Percentiles rank a stretch among this genome's conserved stretches.
Conservation (phyloP, 2,113 vertebrate genomes). For the Hucho hucho region DNA sequence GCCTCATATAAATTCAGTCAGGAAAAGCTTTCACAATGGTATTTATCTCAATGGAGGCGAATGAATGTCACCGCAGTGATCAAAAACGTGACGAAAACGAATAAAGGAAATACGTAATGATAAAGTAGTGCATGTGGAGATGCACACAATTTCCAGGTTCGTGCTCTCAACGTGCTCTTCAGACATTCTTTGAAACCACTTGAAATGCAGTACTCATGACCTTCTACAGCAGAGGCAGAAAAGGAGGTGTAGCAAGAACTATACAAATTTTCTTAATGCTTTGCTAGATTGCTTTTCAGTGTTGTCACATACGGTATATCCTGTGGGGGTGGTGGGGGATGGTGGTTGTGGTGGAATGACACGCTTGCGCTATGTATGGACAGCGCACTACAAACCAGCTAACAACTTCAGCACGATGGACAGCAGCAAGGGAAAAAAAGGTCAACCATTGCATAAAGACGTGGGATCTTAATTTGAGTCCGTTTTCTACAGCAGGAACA, state of each 20-base stretch:
- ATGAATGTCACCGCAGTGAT: constrained; percentile 17
- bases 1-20: constrained; percentile 38
- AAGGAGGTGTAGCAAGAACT: too few relatives aligned
- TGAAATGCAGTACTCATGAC: neutral
- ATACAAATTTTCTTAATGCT: too few relatives aligned
- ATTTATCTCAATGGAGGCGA: constrained; percentile 36
- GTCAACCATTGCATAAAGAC: neutral
- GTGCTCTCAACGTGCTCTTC: too few relatives aligned
- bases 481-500: too few relatives aligned
- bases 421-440: neutral
- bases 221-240: too few relatives aligned
- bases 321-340: too few relatives aligned
- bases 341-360: too few relatives aligned
- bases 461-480: too few relatives aligned
- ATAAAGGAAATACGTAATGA: neutral
- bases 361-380: too few relatives aligned
- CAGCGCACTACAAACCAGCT: neutral
- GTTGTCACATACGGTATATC: too few relatives aligned
- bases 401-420: neutral
- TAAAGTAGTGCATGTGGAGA: constrained; percentile 3
- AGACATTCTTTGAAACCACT: neutral
- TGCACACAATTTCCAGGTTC: neutral
- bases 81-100: constrained; percentile 13
- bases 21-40: constrained; percentile 18
- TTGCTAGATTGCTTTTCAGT: too few relatives aligned